A percentile compares a stretch with the other conserved stretches of the same genome.
Conservation (phyloP, 2,113 vertebrate genomes). For the Poeciliopsis turrubarensis region DNA sequence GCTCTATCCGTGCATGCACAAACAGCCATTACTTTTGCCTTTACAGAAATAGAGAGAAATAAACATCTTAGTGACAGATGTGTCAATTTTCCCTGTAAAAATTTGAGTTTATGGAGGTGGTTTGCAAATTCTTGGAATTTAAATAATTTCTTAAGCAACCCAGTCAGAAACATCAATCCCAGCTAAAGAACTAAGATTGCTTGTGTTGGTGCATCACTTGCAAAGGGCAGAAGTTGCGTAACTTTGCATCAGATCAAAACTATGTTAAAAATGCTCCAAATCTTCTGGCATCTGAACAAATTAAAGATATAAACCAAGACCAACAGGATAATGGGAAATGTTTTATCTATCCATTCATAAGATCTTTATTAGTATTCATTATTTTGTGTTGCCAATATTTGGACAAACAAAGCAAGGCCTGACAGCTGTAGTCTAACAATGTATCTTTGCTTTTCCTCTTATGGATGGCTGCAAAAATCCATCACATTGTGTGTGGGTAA, state of each 20-base stretch:
- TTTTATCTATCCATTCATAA: constrained; percentile 35
- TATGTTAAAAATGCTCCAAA: constrained; percentile 29
- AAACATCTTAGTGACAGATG: background rate
- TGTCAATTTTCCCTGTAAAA: background rate
- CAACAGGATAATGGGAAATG: constrained; percentile 27
- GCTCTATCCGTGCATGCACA: background rate
- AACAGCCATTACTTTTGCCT: background rate
- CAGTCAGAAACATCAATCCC: background rate
- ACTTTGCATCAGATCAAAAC: constrained; percentile 21
- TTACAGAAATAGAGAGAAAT: background rate
- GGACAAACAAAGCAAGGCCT: constrained; percentile 37
- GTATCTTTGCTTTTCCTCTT: constrained; percentile 6
- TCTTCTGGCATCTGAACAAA: constrained; percentile 36
- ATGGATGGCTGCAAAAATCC: constrained; percentile 17
- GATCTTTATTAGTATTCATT: constrained; percentile 4
- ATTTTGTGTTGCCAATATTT: constrained; percentile 24
- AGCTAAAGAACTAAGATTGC: constrained; percentile 1
- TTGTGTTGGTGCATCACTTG: constrained; percentile 5
- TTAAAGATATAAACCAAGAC: constrained; percentile 47
- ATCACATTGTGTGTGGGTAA: constrained; percentile 11
- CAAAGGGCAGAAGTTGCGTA: constrained; percentile 1
- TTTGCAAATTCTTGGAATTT: background rate
- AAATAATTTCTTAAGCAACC: background rate
- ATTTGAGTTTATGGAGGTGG: background rate
- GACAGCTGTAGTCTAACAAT: constrained; percentile 12